Evolutionary conservation across 1,140 invertebrate genomes (phyloP).

Genomic region (Liolophura sinensis): DNA sequence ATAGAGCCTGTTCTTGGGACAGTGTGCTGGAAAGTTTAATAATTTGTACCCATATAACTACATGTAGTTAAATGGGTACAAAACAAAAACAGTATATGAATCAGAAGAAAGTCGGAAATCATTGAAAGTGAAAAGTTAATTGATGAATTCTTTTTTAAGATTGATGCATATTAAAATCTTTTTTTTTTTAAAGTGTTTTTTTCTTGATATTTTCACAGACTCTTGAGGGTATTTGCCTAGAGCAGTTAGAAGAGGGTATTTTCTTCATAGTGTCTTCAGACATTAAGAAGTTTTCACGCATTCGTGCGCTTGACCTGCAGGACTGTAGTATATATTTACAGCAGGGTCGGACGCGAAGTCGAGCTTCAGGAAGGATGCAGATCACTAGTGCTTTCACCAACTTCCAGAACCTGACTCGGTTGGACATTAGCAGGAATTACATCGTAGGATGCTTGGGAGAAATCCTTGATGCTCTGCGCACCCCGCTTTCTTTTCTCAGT

Average conservation of each 20-base stretch:
- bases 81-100: too few species aligned
- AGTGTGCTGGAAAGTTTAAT: too few species aligned
- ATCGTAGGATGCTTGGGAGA: slow-evolving; percentile 39
- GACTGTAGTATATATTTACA: slow-evolving; percentile 44
- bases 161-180: slow-evolving; percentile 1
- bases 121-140: too few species aligned
- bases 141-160: too few species aligned
- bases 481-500: slow-evolving; percentile 34
- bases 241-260: slow-evolving; percentile 38
- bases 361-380: slow-evolving; percentile 20
- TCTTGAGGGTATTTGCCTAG: slow-evolving; percentile 36
- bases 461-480: slow-evolving; percentile 26
- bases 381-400: slow-evolving; percentile 16
- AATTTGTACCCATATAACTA: too few species aligned
- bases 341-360: slow-evolving; percentile 34
- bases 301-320: slow-evolving; percentile 33
- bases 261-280: slow-evolving; percentile 29
- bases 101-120: too few species aligned
- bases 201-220: slow-evolving; percentile 19
- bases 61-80: too few species aligned
- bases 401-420: slow-evolving; percentile 25
- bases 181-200: neutral
- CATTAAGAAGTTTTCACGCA: slow-evolving; percentile 29
- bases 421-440: slow-evolving; percentile 42
- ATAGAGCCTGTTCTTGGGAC: too few species aligned